Base-by-base conservation (phyloP, 2,113 vertebrate genomes). In the Tympanuchus pallidicinctus region DNA sequence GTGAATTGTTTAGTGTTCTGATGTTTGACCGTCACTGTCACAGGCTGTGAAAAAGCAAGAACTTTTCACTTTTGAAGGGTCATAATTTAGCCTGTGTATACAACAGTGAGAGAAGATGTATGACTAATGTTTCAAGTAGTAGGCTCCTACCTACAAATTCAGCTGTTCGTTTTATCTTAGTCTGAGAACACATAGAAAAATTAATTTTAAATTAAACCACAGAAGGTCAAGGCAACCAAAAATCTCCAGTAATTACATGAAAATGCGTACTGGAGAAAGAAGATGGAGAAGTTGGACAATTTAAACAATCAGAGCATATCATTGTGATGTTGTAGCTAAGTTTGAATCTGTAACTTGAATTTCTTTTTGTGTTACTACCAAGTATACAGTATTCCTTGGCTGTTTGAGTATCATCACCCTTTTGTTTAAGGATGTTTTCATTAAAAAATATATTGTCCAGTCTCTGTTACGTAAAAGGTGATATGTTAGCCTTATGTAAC, bases 61-160 rank as follows among this genome's bases (percentile, higher is more conserved):
- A 8, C 36, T 54, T 76, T 25, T 22, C 63, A 0, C 8, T 79
- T 85, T 17, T 40, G 3, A 74, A 78, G 18, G 70, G 10, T 82
- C 12, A 1, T 63, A 42, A 70, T 30, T 82, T 75, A 60, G 21
- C 0, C 0, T 47, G n/a, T 67, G 7, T 76, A 8, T 0, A 1
- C 61, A 82, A 5, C 27, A 20, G 6, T 50, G 59, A 82, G 48
- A 65, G n/a, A 69, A 67, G 73, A 27, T 61, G n/a, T 0, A 0
- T 71, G 15, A 40, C 69, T 74, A 30, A n/a, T 57, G 45, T 30
- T 27, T 82, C 22, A 56, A 72, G 40, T 73, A 45, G 64, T n/a
- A 50, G 30, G 8, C 14, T 73, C 24, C 80, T 72, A 22, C 8
- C n/a, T 43, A 54, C 22, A 18, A 85, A 34, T 57, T 82, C 13